A percentile compares a stretch with the other conserved stretches of the same genome.
Conservation (phyloP, 2,888 invertebrate species). For the Anoncus sp. region DNA sequence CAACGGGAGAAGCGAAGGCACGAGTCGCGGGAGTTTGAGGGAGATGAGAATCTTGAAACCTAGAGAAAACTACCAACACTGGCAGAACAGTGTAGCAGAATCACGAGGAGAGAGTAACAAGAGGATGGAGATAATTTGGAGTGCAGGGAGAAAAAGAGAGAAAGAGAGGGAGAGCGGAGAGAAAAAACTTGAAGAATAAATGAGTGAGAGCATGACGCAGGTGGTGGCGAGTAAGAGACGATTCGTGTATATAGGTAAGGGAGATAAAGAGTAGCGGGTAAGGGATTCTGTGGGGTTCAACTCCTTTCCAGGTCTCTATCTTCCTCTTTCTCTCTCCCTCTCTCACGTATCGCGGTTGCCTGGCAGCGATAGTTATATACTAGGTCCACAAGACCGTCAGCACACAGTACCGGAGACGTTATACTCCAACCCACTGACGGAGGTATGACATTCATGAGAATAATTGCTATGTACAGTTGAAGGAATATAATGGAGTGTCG, state of each 20-base stretch:
- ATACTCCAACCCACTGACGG: slow-evolving; percentile 58
- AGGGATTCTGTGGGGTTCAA: slow-evolving; percentile 45
- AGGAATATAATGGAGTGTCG: slow-evolving; percentile 63
- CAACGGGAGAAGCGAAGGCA: slow-evolving; percentile 22
- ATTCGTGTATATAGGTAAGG: slow-evolving; percentile 49
- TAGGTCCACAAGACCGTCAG: slow-evolving; percentile 30
- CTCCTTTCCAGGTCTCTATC: slow-evolving; percentile 8
- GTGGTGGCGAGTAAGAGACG: slow-evolving; percentile 57
- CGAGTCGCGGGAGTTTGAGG: slow-evolving; percentile 37
- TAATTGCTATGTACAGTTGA: slow-evolving; percentile 69
- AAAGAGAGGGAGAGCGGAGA: background rate
- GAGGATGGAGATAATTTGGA: no score
- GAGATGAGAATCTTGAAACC: slow-evolving; percentile 35
- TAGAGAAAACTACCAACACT: slow-evolving; percentile 25
- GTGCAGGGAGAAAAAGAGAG: no score
- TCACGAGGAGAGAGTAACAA: background rate
- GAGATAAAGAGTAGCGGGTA: slow-evolving; percentile 62
- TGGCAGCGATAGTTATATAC: slow-evolving; percentile 21
- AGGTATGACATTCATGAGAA: slow-evolving; percentile 69
- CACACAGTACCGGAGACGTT: slow-evolving; percentile 41
- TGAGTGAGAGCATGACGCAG: slow-evolving; percentile 50
- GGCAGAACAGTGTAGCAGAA: slow-evolving; percentile 5
- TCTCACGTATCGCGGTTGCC: slow-evolving; percentile 35
- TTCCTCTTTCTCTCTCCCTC: slow-evolving; percentile 6
- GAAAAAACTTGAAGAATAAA: slow-evolving; percentile 36